Base-by-base conservation (phyloP, 1,140 invertebrate species). In the Drosophila rhopaloa region DNA sequence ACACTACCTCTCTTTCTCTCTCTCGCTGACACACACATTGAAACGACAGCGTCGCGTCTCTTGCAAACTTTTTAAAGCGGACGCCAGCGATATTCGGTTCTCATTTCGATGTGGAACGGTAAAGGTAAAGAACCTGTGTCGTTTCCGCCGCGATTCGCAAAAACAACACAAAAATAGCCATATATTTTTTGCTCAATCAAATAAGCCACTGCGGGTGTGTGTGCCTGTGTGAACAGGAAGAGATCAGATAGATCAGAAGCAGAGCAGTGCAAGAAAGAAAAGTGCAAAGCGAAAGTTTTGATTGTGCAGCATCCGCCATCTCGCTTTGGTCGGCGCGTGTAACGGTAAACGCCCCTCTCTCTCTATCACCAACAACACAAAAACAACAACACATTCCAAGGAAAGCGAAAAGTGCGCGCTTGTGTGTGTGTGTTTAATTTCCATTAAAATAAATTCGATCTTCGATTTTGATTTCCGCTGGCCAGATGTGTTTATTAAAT, bases 401-500 rank as follows among this genome's bases (percentile, higher is more conserved):
- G 58, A 82, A 83, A 75, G 62, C 62, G 59, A 73, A 80, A 59
- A 79, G 43, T 65, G 57, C 35, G 63, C 55, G 53, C 13, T 24
- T 13, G 32, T 40, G 32, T 62, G 54, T 58, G 10, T 62, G 67
- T 81, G 57, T 43, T 58, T 51, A 2, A 35, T 51, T 51, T 51
- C 48, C 48, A 51, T 51, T 37, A 14, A 24, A 14, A 51, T 11
- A 35, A 11, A 53, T 79, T 77, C 54, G 8, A 77, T 59, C 13
- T 37, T 67, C n/a, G 63, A 66, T 70, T 65, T 55, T 75, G 59
- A 86, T 75, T 75, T 75, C 55, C 66, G 61, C 47, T 85, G 74
- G 66, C 84, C 84, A 90, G 85, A 89, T 89, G 84, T 84, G 84
- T 85, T 90, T 89, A 73, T 81, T 89, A 84, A 89, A 89, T 90